Conservation (phyloP, 2,797 vertebrate species). For the Sciurus vulgaris region DNA sequence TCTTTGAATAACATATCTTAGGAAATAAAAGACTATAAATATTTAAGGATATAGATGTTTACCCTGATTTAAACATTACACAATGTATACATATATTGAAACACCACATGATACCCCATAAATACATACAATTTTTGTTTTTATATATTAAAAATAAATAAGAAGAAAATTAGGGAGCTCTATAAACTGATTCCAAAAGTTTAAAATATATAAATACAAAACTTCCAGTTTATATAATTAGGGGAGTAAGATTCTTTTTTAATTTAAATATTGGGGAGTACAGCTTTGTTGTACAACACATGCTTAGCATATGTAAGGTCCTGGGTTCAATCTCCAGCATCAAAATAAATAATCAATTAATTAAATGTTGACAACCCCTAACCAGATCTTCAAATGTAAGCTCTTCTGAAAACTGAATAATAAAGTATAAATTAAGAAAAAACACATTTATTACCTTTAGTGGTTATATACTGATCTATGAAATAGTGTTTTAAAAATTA, state of each 20-base stretch:
- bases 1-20: slow-evolving; percentile 1
- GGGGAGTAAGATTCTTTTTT: neutral
- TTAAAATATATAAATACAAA: slow-evolving; percentile 34
- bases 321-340: neutral
- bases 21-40: neutral
- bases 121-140: neutral
- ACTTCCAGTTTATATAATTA: slow-evolving; percentile 22
- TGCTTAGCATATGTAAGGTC: neutral
- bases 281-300: neutral
- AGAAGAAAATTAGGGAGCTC: neutral
- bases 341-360: neutral
- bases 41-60: neutral
- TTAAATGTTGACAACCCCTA: neutral
- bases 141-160: neutral
- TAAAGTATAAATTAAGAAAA: slow-evolving; percentile 38
- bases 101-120: neutral
- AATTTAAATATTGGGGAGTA: neutral
- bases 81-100: neutral
- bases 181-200: neutral
- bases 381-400: neutral
- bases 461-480: neutral
- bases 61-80: neutral
- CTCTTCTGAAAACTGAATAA: neutral
- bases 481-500: slow-evolving; percentile 29
- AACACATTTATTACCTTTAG: slow-evolving; percentile 36